Evolutionary conservation across 2,797 vertebrate genomes (phyloP).

Genomic region (Enteromius argenteus): DNA sequence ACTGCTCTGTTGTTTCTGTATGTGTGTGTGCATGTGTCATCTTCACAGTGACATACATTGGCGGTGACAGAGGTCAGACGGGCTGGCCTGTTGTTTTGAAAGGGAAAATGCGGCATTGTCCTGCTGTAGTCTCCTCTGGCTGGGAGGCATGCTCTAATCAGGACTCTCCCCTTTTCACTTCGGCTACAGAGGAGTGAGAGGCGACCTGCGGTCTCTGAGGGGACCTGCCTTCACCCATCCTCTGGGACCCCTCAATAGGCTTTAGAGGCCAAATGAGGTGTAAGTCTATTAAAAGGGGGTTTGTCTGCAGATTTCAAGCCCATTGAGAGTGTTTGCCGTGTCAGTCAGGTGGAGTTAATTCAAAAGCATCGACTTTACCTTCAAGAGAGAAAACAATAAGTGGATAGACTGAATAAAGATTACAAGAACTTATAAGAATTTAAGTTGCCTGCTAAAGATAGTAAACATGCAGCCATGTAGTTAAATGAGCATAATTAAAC

Average conservation of each 20-base stretch:
- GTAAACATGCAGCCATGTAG: conserved; percentile 10
- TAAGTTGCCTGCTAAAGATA: neutral
- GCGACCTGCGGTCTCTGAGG: conserved; percentile 62
- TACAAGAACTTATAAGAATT: neutral
- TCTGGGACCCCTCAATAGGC: conserved; percentile 83
- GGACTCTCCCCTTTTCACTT: conserved; percentile 70
- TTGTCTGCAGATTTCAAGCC: conserved; percentile 78
- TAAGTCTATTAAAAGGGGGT: conserved; percentile 87
- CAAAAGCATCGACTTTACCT: conserved; percentile 68
- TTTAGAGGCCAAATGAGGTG: conserved; percentile 90
- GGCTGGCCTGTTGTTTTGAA: conserved; percentile 82
- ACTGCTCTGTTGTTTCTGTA: conserved; percentile 48
- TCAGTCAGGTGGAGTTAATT: conserved; percentile 81
- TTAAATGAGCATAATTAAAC: conserved; percentile 35
- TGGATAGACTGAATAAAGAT: conserved; percentile 28
- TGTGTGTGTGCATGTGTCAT: conserved; percentile 73
- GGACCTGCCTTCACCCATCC: conserved; percentile 75
- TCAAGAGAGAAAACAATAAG: conserved; percentile 50
- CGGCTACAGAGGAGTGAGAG: conserved; percentile 68
- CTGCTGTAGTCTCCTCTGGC: conserved; percentile 72
- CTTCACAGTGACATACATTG: conserved; percentile 78
- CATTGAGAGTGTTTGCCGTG: conserved; percentile 68
- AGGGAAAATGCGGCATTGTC: conserved; percentile 79
- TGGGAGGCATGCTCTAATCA: conserved; percentile 80
- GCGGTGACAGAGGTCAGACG: conserved; percentile 84